These are phyloP conservation scores for Corticium candelabrum DNA, from an alignment of 37 sponge, comb jelly and placozoan genomes.

Conservation along the genomic window DNA sequence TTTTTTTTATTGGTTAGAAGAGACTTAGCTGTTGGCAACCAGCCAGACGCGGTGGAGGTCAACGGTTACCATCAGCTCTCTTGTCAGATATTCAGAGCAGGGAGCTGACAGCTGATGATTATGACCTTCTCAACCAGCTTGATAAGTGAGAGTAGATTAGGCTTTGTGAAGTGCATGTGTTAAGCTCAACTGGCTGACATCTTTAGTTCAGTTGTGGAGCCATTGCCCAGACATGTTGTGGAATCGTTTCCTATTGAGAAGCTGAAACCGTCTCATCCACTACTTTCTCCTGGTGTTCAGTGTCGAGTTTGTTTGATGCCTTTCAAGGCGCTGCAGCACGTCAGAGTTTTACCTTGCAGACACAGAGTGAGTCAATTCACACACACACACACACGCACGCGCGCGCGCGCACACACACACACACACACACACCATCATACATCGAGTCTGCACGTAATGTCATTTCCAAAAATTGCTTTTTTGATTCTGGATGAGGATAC, in stretches of 20 bases:
- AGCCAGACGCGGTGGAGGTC: background rate
- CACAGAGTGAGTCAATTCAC: slow-evolving; percentile 40
- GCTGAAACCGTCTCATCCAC: slow-evolving; percentile 30
- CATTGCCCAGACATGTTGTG: slow-evolving; percentile 24
- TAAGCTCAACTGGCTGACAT: background rate
- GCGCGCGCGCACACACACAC: no score
- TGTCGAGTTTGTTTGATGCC: slow-evolving; percentile 35
- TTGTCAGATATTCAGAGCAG: slow-evolving; percentile 47
- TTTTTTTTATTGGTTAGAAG: slow-evolving; percentile 5
- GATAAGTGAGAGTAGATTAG: slow-evolving; percentile 22
- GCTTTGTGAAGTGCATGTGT: background rate
- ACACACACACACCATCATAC: no score
- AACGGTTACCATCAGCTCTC: slow-evolving; percentile 44
- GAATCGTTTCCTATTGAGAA: slow-evolving; percentile 37
- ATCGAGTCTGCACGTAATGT: no score
- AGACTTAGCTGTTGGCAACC: background rate
- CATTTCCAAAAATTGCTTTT: no score
- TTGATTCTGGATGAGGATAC: no score
- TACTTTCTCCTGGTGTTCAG: slow-evolving; percentile 16
- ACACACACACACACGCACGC: background rate
- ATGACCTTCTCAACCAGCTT: slow-evolving; percentile 68
- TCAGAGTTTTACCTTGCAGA: slow-evolving; percentile 62
- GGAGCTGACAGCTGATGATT: slow-evolving; percentile 70
- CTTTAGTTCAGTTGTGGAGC: background rate
- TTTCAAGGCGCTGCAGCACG: slow-evolving; percentile 52